A percentile compares a stretch with the other conserved stretches of the same genome.
Evolutionary conservation across 2,888 invertebrate species (phyloP).

Genomic region (Agrochola litura): DNA sequence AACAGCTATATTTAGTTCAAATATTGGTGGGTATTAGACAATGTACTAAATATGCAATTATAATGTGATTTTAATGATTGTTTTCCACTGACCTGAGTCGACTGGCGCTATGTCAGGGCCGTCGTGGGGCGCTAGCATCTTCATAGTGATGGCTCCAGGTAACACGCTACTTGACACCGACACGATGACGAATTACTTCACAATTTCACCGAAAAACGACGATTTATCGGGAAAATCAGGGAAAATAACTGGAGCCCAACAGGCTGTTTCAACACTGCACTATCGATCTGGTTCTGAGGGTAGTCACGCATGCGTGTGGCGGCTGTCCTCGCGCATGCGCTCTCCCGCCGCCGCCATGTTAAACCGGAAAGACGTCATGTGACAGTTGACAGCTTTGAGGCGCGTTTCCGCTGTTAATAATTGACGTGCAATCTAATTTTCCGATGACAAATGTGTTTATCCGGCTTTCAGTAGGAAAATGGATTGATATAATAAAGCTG

Average conservation of each 20-base stretch:
- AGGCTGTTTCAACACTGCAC: constrained; percentile 87
- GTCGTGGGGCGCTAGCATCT: constrained; percentile 89
- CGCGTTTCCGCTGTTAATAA: constrained; percentile 66
- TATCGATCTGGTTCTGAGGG: constrained; percentile 82
- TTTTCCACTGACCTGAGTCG: constrained; percentile 85
- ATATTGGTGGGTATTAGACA: background rate
- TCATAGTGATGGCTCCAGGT: constrained; percentile 86
- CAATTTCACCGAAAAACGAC: constrained; percentile 73
- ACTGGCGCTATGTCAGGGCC: constrained; percentile 91
- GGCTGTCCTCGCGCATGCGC: constrained; percentile 64
- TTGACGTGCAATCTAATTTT: constrained; percentile 55
- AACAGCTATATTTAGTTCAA: background rate
- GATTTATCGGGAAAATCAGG: constrained; percentile 73
- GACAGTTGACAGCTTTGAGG: constrained; percentile 78
- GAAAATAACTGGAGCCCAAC: constrained; percentile 82
- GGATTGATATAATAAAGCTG: constrained; percentile 4
- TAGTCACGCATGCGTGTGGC: constrained; percentile 79
- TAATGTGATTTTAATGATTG: constrained; percentile 56
- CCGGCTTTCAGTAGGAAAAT: constrained; percentile 21
- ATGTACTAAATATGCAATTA: constrained; percentile 26
- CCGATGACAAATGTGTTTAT: constrained; percentile 53
- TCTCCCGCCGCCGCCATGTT: constrained; percentile 67
- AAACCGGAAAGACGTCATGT: constrained; percentile 85
- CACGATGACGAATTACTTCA: constrained; percentile 82
- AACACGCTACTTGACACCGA: constrained; percentile 87